Percentiles rank a stretch among this genome's conserved stretches.
Conservation (phyloP, 2,797 vertebrate genomes). For the Argya squamiceps region DNA sequence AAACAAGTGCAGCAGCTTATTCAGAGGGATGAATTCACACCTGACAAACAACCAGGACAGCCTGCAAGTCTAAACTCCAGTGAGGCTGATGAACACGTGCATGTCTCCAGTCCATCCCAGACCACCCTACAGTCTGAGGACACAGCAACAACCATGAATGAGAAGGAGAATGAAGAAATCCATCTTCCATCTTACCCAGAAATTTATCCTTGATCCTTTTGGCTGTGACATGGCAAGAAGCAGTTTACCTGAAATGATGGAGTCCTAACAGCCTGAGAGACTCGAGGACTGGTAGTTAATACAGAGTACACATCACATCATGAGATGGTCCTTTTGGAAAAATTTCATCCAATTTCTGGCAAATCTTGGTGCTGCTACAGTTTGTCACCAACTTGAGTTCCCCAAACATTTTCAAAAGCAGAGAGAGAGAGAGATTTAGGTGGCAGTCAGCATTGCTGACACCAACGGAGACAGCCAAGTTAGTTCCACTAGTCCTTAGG, state of each 20-base stretch:
- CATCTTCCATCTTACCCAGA: not conserved
- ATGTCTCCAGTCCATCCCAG: not conserved
- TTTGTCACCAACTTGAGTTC: not conserved
- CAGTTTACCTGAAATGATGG: not conserved
- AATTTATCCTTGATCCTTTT: not conserved
- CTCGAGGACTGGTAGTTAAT: not conserved
- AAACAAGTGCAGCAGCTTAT: not conserved
- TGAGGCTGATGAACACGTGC: not conserved
- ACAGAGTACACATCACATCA: not conserved
- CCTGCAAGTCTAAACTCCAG: not conserved
- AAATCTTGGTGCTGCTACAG: not conserved
- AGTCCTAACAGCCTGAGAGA: not conserved
- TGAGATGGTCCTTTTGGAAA: not conserved
- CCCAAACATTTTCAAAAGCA: not conserved
- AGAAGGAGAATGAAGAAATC: not conserved
- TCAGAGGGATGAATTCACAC: not conserved
- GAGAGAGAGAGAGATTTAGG: not conserved
- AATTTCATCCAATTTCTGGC: not conserved
- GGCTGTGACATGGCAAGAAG: not conserved
- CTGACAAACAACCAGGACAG: not conserved
- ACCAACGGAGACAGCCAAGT: not conserved
- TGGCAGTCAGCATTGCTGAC: not conserved
- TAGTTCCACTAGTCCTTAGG: not conserved
- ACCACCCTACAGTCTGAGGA: not conserved
- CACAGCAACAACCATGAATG: not conserved